phyloP scores from a whole-genome alignment of 2,888 invertebrate genomes.

The Bedellia somnulentella region DNA sequence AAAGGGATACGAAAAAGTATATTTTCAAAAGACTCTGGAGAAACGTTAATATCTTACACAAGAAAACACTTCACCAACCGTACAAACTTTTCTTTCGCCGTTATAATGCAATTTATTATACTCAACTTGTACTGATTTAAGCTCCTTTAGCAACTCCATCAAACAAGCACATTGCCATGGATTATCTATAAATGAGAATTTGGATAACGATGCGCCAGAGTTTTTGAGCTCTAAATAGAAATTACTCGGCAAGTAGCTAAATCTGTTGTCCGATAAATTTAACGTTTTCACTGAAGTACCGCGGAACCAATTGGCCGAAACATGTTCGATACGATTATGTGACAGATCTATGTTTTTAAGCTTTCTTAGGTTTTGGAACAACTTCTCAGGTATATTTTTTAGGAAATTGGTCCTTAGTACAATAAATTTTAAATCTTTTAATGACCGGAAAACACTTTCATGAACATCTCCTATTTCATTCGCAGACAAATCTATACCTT shows the following conservation, averaged over 20 bases:
- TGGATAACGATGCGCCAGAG: slow-evolving; percentile 24
- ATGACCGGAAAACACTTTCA: slow-evolving; percentile 21
- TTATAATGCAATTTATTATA: slow-evolving; percentile 27
- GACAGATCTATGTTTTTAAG: slow-evolving; percentile 29
- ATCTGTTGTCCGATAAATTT: slow-evolving; percentile 30
- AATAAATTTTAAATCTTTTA: slow-evolving; percentile 26
- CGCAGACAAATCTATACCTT: slow-evolving; percentile 25
- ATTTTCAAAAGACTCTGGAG: too few species aligned
- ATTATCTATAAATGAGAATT: slow-evolving; percentile 38
- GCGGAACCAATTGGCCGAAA: slow-evolving; percentile 29
- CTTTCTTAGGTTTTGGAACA: slow-evolving; percentile 24
- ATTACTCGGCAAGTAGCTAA: slow-evolving; percentile 34
- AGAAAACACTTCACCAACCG: slow-evolving; percentile 20
- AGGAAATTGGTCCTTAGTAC: slow-evolving; percentile 27
- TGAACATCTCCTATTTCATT: slow-evolving; percentile 26
- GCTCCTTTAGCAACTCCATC: slow-evolving; percentile 27
- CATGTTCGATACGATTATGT: slow-evolving; percentile 24
- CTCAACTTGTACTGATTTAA: slow-evolving; percentile 22
- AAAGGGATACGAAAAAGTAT: too few species aligned
- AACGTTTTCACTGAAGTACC: slow-evolving; percentile 27
- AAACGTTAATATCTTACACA: slow-evolving; percentile 28
- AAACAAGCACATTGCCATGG: slow-evolving; percentile 47
- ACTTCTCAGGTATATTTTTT: slow-evolving; percentile 21
- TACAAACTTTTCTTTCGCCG: slow-evolving; percentile 32
- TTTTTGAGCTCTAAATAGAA: slow-evolving; percentile 34